These are phyloP conservation scores for Azemiops feae DNA, from an alignment of 2,113 vertebrate species.

Conservation along the genomic window DNA sequence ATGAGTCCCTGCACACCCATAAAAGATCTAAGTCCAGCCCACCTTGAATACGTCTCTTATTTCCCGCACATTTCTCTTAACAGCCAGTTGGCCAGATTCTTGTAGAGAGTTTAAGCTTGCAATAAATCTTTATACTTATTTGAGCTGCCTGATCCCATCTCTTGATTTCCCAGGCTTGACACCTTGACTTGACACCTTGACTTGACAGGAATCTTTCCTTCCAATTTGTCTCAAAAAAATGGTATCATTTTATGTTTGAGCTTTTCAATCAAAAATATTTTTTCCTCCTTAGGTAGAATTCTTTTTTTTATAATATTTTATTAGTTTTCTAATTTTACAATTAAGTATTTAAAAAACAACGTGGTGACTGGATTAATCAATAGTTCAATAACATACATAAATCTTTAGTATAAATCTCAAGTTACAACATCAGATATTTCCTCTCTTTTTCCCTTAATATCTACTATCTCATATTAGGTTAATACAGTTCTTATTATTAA, in stretches of 20 bases:
- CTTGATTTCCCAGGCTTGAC: too few species aligned
- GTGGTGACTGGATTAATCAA: too few species aligned
- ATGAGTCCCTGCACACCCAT: neutral
- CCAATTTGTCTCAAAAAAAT: neutral
- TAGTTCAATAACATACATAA: too few species aligned
- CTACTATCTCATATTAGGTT: too few species aligned
- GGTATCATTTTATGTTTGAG: neutral
- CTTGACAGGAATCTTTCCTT: neutral
- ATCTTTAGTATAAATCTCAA: too few species aligned
- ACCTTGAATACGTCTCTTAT: neutral
- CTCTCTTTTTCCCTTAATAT: too few species aligned
- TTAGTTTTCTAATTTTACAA: too few species aligned
- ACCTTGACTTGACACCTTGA: neutral
- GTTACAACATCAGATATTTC: too few species aligned
- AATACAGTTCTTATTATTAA: too few species aligned
- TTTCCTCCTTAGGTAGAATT: neutral
- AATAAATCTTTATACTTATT: neutral
- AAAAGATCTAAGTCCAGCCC: neutral
- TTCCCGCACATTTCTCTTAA: neutral
- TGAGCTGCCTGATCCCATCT: neutral
- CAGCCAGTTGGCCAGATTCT: neutral
- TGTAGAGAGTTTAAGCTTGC: neutral
- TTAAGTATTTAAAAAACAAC: too few species aligned
- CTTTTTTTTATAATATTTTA: too few species aligned
- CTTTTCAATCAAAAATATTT: neutral